Conservation (phyloP, 2,113 vertebrate genomes). For the Monopterus albus region DNA sequence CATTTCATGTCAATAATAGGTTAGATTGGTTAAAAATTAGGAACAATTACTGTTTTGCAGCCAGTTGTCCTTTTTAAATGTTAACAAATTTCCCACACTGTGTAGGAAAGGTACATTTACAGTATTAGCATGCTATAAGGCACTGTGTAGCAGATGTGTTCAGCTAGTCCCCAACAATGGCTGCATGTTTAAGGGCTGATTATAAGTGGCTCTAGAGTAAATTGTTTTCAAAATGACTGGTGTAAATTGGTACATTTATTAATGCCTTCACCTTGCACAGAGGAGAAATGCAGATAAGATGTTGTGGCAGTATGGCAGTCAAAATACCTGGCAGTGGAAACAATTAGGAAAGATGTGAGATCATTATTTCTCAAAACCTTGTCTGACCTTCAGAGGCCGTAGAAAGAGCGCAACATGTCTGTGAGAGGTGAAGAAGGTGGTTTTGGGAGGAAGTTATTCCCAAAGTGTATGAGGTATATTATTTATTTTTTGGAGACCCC, state of each 20-base stretch:
- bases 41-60: neutral
- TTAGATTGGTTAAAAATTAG: constrained; percentile 4
- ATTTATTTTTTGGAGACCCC: neutral
- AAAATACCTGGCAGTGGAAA: constrained; percentile 26
- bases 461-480: no score
- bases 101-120: neutral
- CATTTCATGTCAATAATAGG: constrained; percentile 15
- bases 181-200: constrained; percentile 25
- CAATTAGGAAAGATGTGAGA: constrained; percentile 33
- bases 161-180: constrained; percentile 1
- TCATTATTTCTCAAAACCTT: constrained; percentile 51
- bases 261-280: constrained; percentile 54
- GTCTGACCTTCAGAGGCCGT: constrained; percentile 28
- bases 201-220: constrained; percentile 46
- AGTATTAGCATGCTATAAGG: constrained; percentile 21
- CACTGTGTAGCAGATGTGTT: neutral
- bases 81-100: constrained; percentile 2
- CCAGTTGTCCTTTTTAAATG: constrained; percentile 8
- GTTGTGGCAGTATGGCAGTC: constrained; percentile 19
- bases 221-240: constrained; percentile 44
- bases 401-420: constrained; percentile 27
- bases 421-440: neutral
- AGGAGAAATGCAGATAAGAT: constrained; percentile 55
- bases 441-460: neutral
- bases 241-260: constrained; percentile 45